Evolutionary conservation across 2,888 invertebrate species (phyloP).

Genomic region (Artemia sp.): DNA sequence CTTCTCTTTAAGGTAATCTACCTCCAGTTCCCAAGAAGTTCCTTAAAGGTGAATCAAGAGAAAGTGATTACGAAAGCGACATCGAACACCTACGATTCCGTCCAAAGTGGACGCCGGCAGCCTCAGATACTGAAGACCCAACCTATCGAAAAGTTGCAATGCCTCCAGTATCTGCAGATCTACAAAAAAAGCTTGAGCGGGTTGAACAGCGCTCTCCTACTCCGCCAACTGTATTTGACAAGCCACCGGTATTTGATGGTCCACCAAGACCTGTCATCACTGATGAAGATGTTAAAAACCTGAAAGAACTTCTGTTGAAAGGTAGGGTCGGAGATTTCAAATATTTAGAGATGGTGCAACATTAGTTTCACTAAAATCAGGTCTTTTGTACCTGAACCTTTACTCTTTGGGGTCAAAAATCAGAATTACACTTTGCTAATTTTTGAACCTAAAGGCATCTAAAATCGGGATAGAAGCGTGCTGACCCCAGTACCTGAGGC

Average conservation of each 20-base stretch:
- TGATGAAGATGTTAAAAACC: slow-evolving; percentile 19
- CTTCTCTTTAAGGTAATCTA: not conserved
- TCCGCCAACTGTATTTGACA: slow-evolving; percentile 45
- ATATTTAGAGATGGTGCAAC: too few relatives aligned
- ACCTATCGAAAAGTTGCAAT: slow-evolving; percentile 45
- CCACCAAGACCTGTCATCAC: slow-evolving; percentile 26
- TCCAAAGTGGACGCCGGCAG: slow-evolving; percentile 44
- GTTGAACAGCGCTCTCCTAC: slow-evolving; percentile 24
- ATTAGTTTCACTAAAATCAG: too few relatives aligned
- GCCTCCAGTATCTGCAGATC: slow-evolving; percentile 31
- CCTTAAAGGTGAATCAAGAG: slow-evolving; percentile 44
- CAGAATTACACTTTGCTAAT: too few relatives aligned
- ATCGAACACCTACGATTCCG: slow-evolving; percentile 40
- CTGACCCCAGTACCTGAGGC: too few relatives aligned
- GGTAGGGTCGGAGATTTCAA: not conserved
- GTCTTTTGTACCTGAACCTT: too few relatives aligned
- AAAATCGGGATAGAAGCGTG: too few relatives aligned
- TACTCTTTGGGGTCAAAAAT: too few relatives aligned
- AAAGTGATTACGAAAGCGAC: slow-evolving; percentile 53
- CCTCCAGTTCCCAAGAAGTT: slow-evolving; percentile 35
- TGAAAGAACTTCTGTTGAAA: slow-evolving; percentile 18
- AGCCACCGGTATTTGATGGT: slow-evolving; percentile 37
- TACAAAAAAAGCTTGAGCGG: slow-evolving; percentile 13
- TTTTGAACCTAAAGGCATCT: too few relatives aligned
- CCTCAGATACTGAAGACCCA: slow-evolving; percentile 41